Evolutionary conservation across 1,140 invertebrate species (phyloP).

Genomic region (Melipona quadrifasciata): DNA sequence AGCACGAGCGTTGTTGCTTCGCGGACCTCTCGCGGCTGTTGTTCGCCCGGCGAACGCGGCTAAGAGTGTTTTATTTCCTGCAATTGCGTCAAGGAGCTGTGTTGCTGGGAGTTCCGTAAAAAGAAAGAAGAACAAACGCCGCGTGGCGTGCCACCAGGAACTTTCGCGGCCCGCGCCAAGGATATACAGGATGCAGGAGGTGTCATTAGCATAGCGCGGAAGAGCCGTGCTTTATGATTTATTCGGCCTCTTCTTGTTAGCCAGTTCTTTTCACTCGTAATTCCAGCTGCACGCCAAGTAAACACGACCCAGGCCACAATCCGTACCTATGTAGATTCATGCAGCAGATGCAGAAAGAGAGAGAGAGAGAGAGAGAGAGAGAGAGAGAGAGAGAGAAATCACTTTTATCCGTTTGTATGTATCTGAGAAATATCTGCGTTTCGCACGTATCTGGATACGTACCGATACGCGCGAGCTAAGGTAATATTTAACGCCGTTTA

Average conservation of each 20-base stretch:
- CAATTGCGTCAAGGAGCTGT: conserved; percentile 67
- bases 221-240: conserved; percentile 75
- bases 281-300: conserved; percentile 69
- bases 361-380: too few species aligned
- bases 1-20: conserved; percentile 23
- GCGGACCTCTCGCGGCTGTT: conserved; percentile 27
- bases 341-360: neutral
- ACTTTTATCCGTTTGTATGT: conserved; percentile 15
- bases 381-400: neutral
- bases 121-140: conserved; percentile 45
- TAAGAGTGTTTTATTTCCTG: conserved; percentile 64
- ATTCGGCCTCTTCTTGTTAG: conserved; percentile 65
- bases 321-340: conserved; percentile 29
- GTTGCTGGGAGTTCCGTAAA: conserved; percentile 47
- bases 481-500: conserved; percentile 24
- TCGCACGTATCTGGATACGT: neutral
- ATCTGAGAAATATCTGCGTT: conserved; percentile 1
- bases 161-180: conserved; percentile 57
- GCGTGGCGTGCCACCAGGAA: conserved; percentile 52
- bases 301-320: conserved; percentile 54
- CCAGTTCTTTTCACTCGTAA: conserved; percentile 72
- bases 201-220: conserved; percentile 77
- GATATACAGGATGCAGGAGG: conserved; percentile 75
- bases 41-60: conserved; percentile 31
- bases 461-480: neutral